Percentiles rank a stretch among this genome's conserved stretches.
Conservation (phyloP, 2,113 vertebrate species). For the Desmodus rotundus region DNA sequence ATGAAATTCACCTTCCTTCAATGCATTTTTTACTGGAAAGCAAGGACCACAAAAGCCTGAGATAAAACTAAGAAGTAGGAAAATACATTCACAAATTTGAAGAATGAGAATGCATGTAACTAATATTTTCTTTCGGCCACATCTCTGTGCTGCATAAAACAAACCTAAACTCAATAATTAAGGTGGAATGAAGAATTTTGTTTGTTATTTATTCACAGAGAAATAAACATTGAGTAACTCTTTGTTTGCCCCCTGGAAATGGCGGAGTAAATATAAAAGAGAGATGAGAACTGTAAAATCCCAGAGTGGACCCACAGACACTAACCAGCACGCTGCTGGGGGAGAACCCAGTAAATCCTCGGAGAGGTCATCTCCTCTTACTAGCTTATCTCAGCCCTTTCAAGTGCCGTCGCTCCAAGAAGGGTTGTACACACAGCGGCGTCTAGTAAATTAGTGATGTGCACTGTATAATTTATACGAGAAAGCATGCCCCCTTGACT, state of each 20-base stretch:
- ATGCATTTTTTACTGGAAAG: not conserved
- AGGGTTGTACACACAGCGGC: not conserved
- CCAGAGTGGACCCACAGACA: not conserved
- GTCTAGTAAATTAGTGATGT: slow-evolving; percentile 35
- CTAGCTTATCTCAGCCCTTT: slow-evolving; percentile 55
- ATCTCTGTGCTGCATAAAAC: not conserved
- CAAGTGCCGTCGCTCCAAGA: slow-evolving; percentile 29
- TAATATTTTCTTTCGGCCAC: not conserved
- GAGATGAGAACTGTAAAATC: not conserved
- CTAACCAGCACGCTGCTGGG: not conserved
- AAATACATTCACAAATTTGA: not conserved
- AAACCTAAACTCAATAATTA: not conserved
- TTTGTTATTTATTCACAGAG: not conserved
- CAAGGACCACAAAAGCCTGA: not conserved
- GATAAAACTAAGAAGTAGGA: not conserved
- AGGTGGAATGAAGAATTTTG: not conserved
- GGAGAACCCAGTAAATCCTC: not conserved
- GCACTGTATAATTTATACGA: slow-evolving; percentile 47
- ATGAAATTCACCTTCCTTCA: not conserved
- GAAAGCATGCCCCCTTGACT: slow-evolving; percentile 35
- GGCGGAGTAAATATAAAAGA: not conserved
- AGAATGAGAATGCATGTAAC: not conserved
- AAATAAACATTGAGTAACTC: not conserved
- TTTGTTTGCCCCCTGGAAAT: not conserved
- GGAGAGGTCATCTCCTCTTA: slow-evolving; percentile 30